These are phyloP conservation scores for Coregonus clupeaformis DNA, from an alignment of 2,113 vertebrate species.

Conservation along the genomic window DNA sequence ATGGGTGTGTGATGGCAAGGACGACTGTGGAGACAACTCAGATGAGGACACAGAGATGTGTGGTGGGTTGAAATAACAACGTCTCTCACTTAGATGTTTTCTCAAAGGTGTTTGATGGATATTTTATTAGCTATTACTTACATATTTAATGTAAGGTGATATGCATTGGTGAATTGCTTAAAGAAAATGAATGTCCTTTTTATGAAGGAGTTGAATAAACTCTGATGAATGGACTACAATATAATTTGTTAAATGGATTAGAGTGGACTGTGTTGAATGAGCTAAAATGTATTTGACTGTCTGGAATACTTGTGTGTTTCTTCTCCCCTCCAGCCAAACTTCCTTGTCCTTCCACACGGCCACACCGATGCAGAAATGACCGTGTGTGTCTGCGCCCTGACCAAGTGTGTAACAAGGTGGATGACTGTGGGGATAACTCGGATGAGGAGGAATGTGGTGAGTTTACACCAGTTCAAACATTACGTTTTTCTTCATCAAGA, in stretches of 20 bases:
- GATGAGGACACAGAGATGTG: constrained; percentile 93
- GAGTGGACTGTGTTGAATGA: no score
- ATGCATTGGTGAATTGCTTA: background rate
- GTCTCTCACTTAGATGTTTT: background rate
- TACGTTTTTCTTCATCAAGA: background rate
- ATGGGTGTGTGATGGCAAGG: constrained; percentile 98
- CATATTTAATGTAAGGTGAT: no score
- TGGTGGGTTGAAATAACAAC: constrained; percentile 68
- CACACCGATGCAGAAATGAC: constrained; percentile 86
- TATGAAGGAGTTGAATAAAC: no score
- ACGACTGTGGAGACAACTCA: constrained; percentile 97
- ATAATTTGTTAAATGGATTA: no score
- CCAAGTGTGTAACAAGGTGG: constrained; percentile 87
- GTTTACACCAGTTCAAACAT: constrained; percentile 32
- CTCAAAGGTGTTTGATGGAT: background rate
- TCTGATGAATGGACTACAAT: no score
- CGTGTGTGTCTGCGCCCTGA: constrained; percentile 86
- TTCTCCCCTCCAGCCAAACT: constrained; percentile 80
- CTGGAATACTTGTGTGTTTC: no score
- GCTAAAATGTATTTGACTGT: background rate
- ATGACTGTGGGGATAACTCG: constrained; percentile 96
- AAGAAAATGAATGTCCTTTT: no score
- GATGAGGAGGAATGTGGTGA: constrained; percentile 92
- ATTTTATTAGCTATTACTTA: constrained; percentile 6
- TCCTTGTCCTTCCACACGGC: constrained; percentile 87